Conservation (phyloP, 2,888 invertebrate genomes). For the Erebia palarica region DNA sequence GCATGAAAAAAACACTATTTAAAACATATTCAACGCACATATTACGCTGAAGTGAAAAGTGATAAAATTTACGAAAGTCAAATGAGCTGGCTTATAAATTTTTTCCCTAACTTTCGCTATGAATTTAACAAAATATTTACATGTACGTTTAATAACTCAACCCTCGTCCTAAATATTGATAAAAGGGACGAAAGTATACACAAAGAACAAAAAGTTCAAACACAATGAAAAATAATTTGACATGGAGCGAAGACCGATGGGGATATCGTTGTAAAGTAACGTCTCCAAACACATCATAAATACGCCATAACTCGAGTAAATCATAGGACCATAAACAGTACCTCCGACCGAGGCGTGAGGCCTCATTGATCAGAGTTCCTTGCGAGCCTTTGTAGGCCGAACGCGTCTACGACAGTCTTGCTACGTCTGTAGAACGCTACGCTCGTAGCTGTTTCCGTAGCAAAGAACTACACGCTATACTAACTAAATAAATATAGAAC, state of each 20-base stretch:
- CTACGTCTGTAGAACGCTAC: constrained; percentile 63
- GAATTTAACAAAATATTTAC: no score
- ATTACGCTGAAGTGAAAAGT: no score
- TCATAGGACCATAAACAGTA: constrained; percentile 44
- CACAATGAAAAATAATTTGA: constrained; percentile 3
- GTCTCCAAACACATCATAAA: constrained; percentile 27
- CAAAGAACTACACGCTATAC: constrained; percentile 41
- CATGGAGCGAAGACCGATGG: constrained; percentile 5
- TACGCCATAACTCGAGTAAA: constrained; percentile 37
- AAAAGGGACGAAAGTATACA: not conserved
- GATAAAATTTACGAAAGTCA: no score
- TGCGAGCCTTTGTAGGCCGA: constrained; percentile 48
- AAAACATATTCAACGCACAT: no score
- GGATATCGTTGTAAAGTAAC: not conserved
- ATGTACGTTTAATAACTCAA: no score
- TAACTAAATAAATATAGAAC: constrained; percentile 19
- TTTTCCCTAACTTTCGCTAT: no score
- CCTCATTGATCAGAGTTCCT: constrained; percentile 54
- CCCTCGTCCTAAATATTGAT: no score
- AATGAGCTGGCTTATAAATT: no score
- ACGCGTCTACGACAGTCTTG: constrained; percentile 58
- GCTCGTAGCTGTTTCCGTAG: constrained; percentile 54
- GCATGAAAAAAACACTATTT: no score
- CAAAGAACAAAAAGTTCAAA: not conserved
- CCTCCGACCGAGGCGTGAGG: constrained; percentile 44